phyloP scores from a whole-genome alignment of 1,140 invertebrate genomes.

The Andrena cerasifolii region DNA sequence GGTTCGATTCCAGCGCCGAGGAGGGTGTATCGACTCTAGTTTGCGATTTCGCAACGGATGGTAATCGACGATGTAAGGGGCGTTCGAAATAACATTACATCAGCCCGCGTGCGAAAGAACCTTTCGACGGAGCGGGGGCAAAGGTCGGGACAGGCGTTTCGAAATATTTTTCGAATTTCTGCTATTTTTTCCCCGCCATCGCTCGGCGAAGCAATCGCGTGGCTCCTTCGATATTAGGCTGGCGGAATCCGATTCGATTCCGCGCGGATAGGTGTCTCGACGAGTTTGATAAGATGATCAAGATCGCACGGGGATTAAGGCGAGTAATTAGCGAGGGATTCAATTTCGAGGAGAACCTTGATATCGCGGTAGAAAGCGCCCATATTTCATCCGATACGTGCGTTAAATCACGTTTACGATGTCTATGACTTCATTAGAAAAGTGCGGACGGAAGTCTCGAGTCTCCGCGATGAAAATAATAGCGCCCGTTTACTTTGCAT shows the following conservation, averaged over 20 bases:
- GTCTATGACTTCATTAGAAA: background rate
- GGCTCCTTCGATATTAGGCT: background rate
- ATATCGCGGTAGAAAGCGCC: background rate
- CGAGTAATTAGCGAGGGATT: constrained; percentile 38
- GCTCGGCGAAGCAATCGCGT: background rate
- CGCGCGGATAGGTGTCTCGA: constrained; percentile 15
- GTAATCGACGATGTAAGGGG: constrained; percentile 2
- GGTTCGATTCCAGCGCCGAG: constrained; percentile 21
- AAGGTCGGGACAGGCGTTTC: constrained; percentile 4
- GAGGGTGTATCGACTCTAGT: constrained; percentile 39
- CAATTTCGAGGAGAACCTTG: background rate
- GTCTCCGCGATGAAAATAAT: background rate
- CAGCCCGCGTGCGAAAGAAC: background rate
- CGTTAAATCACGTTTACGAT: too few relatives aligned
- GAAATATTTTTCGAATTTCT: constrained; percentile 39
- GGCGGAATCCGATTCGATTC: too few relatives aligned
- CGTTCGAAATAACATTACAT: constrained; percentile 32
- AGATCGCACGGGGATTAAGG: too few relatives aligned
- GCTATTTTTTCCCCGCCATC: background rate
- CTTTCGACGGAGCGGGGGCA: background rate
- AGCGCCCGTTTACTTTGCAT: background rate
- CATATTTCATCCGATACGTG: too few relatives aligned
- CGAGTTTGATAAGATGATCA: constrained; percentile 27
- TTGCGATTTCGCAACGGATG: constrained; percentile 47
- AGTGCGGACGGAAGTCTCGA: background rate